These are phyloP conservation scores for Mesorhabditis spiculigera DNA, from an alignment of 2,888 invertebrate species.

Conservation along the genomic window DNA sequence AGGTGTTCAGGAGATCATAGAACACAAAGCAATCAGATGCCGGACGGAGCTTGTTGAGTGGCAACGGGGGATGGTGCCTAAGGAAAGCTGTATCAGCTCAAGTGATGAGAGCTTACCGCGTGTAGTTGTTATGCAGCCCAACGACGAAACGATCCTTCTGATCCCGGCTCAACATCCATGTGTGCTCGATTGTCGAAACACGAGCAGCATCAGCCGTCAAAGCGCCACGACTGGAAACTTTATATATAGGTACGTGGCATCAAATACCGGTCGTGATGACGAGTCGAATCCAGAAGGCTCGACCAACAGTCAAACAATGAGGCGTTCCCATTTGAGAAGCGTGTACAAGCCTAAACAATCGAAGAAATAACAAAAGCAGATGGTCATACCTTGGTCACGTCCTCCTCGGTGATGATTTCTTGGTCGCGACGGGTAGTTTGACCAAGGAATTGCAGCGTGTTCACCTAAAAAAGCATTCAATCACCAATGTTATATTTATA, in stretches of 20 bases:
- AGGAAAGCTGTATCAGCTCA: background rate
- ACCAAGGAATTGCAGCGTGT: constrained; percentile 71
- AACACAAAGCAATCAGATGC: constrained; percentile 26
- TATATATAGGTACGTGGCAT: background rate
- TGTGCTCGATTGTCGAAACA: background rate
- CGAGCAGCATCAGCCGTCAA: background rate
- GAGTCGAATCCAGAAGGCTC: constrained; percentile 29
- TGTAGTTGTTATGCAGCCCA: background rate
- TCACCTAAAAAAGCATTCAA: constrained; percentile 54
- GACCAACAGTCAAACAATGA: constrained; percentile 40
- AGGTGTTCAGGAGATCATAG: constrained; percentile 25
- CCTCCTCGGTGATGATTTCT: constrained; percentile 9
- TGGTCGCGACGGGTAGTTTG: background rate
- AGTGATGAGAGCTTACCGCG: background rate
- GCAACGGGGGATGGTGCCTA: constrained; percentile 14
- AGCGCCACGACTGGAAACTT: background rate
- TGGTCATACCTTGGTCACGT: constrained; percentile 13
- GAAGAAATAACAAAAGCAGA: background rate
- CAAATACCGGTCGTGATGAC: constrained; percentile 27
- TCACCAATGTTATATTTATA: background rate
- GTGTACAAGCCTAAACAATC: background rate
- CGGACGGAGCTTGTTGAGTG: constrained; percentile 23
- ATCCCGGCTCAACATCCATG: background rate
- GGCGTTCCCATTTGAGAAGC: constrained; percentile 12
- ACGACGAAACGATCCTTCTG: background rate